Base-by-base conservation (phyloP, 35 echinoderm and acorn worm genomes). In the Chiridota heheva region DNA sequence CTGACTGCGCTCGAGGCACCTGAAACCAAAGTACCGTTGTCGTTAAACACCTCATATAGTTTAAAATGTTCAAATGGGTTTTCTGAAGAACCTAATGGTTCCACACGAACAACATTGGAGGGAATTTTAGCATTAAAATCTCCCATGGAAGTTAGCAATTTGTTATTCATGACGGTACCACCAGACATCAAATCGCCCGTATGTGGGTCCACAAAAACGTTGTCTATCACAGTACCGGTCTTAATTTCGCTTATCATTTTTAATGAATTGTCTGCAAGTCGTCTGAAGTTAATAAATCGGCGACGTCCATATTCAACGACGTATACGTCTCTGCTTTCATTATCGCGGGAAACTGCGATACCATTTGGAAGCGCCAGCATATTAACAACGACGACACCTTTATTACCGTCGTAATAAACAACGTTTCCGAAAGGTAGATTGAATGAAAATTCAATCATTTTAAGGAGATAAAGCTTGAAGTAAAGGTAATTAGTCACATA, bases 111-210 rank as follows among this genome's bases (percentile, higher is more conserved):
- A 39, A 57, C 49, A 12, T 42, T 12, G 16, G 75, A 49, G 17
- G 75, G 75, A 25, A 57, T 35, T 18, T n/a, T 60, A 20, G 40
- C 18, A 38, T 61, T 38, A 5, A 61, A 60, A 24, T 78, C 42
- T 10, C 17, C 51, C 17, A 42, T 42, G 20, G 75, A 31, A 7
- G 27, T 38, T 7, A 42, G 5, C 4, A 78, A 49, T 40, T 17
- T 40, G 53, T 78, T n/a, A 0, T 36, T 49, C 42, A 60, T 20
- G 7, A 57, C 75, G 2, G 62, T 34, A 0, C 35, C 56, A 29
- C 75, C 75, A 0, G 62, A 29, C 75, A 49, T 60, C 12, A 78
- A 57, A 61, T 78, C n/a, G 22, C 75, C 75, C 13, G 75, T 78
- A 42, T 59, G 20, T 8, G 75, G 75, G 36, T 78, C 51, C 2